Base-by-base conservation (phyloP, 2,113 vertebrate genomes). In the Cinclus cinclus region DNA sequence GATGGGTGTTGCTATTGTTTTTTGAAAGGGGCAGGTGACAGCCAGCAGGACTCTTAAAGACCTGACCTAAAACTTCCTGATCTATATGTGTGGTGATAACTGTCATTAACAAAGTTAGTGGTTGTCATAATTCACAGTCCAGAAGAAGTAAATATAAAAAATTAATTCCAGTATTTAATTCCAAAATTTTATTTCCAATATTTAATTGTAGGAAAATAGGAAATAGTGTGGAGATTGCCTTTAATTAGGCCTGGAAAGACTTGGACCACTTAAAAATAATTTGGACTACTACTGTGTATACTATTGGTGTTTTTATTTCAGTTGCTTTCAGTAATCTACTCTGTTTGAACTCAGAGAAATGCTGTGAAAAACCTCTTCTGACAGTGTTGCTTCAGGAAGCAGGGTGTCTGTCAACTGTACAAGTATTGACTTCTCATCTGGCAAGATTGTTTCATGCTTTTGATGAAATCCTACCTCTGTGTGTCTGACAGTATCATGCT, bases 361-460 rank as follows among this genome's bases (percentile, higher is more conserved):
- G 53, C n/a, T 92, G 46, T 30, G 76, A 92, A 47, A 83, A 69
- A 35, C 19, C 35, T 96, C 25, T 58, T 58, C 37, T 83, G 59
- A 83, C 41, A 83, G 78, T 87, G 47, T 49, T 63, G 77, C 8
- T 92, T 81, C 37, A 28, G 79, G 69, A 95, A 91, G 79, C 33
- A 92, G 27, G 55, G 83, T 95, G 50, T 60, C 95, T 89, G 79
- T 78, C 86, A 65, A 28, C 67, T 97, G 87, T 6, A 65, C 71
- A 95, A 73, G 49, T 86, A 68, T 27, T 80, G 80, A 55, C 49
- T 80, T 55, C 79, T 89, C 46, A 27, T 85, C 60, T 92, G 68
- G 64, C 5, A 85, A 92, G 65, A 39, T 79, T 85, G 7, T 33
- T 94, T 73, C 80, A 56, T n/a, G 23, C 47, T 92, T 77, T 87